Conservation (phyloP, 2,888 invertebrate species). For the Hyalella azteca region DNA sequence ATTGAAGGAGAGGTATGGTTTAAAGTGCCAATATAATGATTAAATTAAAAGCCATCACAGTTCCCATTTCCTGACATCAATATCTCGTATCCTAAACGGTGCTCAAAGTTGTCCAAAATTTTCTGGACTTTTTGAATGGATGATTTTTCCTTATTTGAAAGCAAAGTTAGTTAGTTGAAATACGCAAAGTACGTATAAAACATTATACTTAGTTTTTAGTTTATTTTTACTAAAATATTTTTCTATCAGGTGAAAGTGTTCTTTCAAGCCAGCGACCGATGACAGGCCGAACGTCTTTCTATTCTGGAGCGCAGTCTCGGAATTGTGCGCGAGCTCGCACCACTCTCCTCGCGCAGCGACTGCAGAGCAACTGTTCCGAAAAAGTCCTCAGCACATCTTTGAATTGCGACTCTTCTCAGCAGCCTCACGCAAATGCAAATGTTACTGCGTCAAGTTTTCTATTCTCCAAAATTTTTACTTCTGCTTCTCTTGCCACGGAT, state of each 20-base stretch:
- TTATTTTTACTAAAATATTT: too few relatives aligned
- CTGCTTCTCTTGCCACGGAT: neutral
- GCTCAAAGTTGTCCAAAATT: too few relatives aligned
- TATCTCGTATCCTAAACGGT: too few relatives aligned
- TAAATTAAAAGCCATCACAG: too few relatives aligned
- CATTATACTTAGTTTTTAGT: too few relatives aligned
- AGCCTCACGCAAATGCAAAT: neutral
- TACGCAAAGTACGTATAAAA: too few relatives aligned
- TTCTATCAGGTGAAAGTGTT: neutral
- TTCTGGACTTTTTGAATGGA: too few relatives aligned
- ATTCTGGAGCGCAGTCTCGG: conserved; percentile 56
- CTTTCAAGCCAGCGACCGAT: conserved; percentile 31
- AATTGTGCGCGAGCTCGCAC: conserved; percentile 53
- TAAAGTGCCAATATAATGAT: too few relatives aligned
- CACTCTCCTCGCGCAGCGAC: conserved; percentile 44
- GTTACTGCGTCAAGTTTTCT: conserved; percentile 43
- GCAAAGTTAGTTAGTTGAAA: too few relatives aligned
- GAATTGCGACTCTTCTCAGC: neutral
- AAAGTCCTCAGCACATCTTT: neutral
- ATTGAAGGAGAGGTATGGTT: too few relatives aligned
- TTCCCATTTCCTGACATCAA: too few relatives aligned
- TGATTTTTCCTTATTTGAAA: too few relatives aligned
- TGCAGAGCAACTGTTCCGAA: conserved; percentile 39
- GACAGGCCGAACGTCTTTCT: conserved; percentile 51
- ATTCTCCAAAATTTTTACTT: conserved; percentile 51